Base-by-base conservation (phyloP, 2,113 vertebrate species). In the Malurus elegans region DNA sequence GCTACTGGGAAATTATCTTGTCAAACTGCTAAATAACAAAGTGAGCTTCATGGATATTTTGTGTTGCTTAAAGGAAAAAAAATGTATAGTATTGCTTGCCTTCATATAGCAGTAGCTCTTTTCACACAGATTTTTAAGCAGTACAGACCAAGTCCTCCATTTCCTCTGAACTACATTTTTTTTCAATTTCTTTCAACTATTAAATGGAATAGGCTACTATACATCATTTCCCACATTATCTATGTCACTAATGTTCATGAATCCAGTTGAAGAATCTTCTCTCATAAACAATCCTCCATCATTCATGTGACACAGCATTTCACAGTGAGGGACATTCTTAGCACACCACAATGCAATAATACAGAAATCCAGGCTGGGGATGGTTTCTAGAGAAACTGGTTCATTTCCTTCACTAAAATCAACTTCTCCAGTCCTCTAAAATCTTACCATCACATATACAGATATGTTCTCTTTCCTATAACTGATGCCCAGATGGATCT, bases 271-370 rank as follows among this genome's bases (percentile, higher is more conserved):
- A 65, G 34, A 15, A 47, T 10, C 42, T 50, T 29, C 10, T 85
- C 2, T 4, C 2, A 7, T 23, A 7, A 88, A 24, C 5, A 80
- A 29, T 69, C 7, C 16, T 60, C 7, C 45, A 53, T 21, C 32
- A 9, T 8, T 58, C 20, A 45, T 25, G 0, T 44, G 36, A 16
- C 51, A 34, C 9, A 74, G 8, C 10, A 12, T 78, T 81, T 69
- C 17, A 32, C 8, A 62, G 18, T 40, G 18, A 87, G 12, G 18
- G 20, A 28, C 7, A 12, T 65, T 82, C 36, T 19, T 10, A 47
- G 8, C 14, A 50, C 11, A 16, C 19, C 18, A 75, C 0, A 1
- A 26, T 58, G 23, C 13, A 70, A 24, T 67, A 14, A n/a, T 7
- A 28, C 4, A 72, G 40, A 86, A 60, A 31, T 50, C 8, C 42